These are phyloP conservation scores for Pangasius krempfi DNA, from an alignment of 2,797 vertebrate genomes.

Conservation along the genomic window DNA sequence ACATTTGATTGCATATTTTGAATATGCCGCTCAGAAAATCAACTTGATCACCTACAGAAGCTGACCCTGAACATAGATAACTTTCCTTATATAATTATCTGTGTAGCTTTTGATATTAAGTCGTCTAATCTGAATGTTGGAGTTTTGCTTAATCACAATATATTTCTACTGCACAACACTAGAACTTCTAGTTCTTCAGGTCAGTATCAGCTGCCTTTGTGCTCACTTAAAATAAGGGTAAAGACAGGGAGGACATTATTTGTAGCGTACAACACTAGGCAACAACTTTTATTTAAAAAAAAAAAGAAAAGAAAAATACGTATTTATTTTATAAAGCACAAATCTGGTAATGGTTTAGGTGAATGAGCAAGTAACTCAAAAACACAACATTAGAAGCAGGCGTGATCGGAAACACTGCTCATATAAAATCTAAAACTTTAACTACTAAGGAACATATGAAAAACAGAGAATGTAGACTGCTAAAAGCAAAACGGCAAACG, in stretches of 20 bases:
- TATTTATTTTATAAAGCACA: conserved; percentile 80
- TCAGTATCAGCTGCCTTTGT: background rate
- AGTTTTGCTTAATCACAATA: background rate
- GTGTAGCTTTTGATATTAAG: background rate
- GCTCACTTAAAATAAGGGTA: background rate
- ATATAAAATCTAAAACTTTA: conserved; percentile 57
- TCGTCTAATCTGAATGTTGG: background rate
- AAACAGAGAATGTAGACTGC: conserved; percentile 60
- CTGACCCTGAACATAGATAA: background rate
- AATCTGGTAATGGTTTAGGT: conserved; percentile 77
- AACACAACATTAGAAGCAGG: conserved; percentile 74
- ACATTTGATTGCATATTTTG: background rate
- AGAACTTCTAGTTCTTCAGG: background rate
- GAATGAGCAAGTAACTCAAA: conserved; percentile 69
- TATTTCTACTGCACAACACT: background rate
- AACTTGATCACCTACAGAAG: background rate
- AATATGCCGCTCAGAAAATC: background rate
- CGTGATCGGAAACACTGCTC: conserved; percentile 65
- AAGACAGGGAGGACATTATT: background rate
- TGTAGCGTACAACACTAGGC: background rate
- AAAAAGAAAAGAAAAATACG: conserved; percentile 59
- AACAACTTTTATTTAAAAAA: no score
- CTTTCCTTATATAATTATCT: background rate
- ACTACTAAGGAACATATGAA: conserved; percentile 55
- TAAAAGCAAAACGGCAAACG: conserved; percentile 39